These are phyloP conservation scores for Liparis tanakae DNA, from an alignment of 2,797 vertebrate genomes.

Conservation along the genomic window DNA sequence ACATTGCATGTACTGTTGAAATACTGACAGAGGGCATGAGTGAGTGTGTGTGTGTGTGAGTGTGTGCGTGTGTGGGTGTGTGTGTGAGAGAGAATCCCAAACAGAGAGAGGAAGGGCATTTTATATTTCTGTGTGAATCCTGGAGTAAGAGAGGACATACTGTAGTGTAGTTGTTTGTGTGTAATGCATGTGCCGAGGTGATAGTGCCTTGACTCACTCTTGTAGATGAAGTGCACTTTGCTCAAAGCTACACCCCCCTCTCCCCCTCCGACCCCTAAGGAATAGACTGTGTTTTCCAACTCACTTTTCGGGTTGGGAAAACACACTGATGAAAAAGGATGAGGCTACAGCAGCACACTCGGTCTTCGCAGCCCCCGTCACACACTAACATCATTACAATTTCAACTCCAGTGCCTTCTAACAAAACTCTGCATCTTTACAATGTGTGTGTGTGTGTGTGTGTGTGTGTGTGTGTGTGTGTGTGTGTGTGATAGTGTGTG, in stretches of 20 bases:
- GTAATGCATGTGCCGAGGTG: slow-evolving; percentile 52
- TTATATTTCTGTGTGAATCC: slow-evolving; percentile 42
- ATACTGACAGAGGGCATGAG: slow-evolving; percentile 50
- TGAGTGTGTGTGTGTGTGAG: slow-evolving; percentile 16
- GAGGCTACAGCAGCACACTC: slow-evolving; percentile 58
- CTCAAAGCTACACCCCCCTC: slow-evolving; percentile 56
- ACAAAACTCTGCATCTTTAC: slow-evolving; percentile 75
- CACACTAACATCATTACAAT: slow-evolving; percentile 72
- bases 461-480: slow-evolving; percentile 25
- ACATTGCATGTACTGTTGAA: slow-evolving; percentile 68
- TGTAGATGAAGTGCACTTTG: slow-evolving; percentile 70
- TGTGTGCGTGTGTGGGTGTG: slow-evolving; percentile 11
- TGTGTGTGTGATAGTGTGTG: too few species aligned
- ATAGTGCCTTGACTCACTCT: slow-evolving; percentile 62
- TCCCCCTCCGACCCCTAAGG: slow-evolving; percentile 43
- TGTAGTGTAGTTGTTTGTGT: slow-evolving; percentile 39
- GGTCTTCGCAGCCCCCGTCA: slow-evolving; percentile 59
- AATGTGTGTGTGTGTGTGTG: slow-evolving; percentile 29
- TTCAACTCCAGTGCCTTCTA: slow-evolving; percentile 68
- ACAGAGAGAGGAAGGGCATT: slow-evolving; percentile 38
- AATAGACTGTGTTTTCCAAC: slow-evolving; percentile 65
- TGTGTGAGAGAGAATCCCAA: slow-evolving; percentile 27
- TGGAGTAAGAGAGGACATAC: slow-evolving; percentile 35
- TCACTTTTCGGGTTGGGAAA: slow-evolving; percentile 69
- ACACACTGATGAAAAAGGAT: slow-evolving; percentile 74